These are phyloP conservation scores for Metridium senile DNA, from an alignment of 92 coral and sea anemone genomes.

Conservation along the genomic window DNA sequence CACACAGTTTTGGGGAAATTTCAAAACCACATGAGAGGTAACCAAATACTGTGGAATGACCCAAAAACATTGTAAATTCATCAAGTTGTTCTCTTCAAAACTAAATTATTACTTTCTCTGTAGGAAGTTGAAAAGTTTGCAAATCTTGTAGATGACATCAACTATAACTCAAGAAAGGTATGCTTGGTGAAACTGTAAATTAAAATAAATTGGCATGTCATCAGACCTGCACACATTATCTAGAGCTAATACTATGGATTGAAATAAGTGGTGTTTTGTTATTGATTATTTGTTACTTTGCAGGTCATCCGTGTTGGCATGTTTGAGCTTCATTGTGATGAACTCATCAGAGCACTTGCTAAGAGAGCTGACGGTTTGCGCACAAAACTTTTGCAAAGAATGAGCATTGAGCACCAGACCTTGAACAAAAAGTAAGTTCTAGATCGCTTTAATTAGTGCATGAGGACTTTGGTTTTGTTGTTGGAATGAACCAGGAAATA, in stretches of 20 bases:
- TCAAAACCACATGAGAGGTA: too few species aligned
- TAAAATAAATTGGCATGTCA: too few species aligned
- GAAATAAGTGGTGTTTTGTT: too few species aligned
- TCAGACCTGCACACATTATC: too few species aligned
- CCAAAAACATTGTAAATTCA: too few species aligned
- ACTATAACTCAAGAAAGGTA: slow-evolving; percentile 97
- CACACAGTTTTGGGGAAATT: too few species aligned
- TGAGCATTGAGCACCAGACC: slow-evolving; percentile 96
- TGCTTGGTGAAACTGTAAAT: too few species aligned
- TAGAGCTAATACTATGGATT: too few species aligned
- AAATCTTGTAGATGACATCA: slow-evolving; percentile 87
- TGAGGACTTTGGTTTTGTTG: too few species aligned
- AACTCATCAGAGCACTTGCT: slow-evolving; percentile 89
- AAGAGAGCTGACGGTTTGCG: slow-evolving; percentile 92
- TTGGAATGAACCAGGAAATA: too few species aligned
- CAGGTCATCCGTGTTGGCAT: slow-evolving; percentile 95
- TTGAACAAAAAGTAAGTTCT: slow-evolving; percentile 81
- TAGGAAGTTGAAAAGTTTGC: slow-evolving; percentile 98
- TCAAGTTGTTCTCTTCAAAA: not conserved
- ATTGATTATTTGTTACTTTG: too few species aligned
- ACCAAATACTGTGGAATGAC: too few species aligned
- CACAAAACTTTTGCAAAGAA: slow-evolving; percentile 88
- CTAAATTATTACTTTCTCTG: not conserved
- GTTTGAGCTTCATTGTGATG: slow-evolving; percentile 99
- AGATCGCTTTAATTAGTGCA: not conserved